Base-by-base conservation (phyloP, 2,888 invertebrate species). In the Strigamia transsilvanica region DNA sequence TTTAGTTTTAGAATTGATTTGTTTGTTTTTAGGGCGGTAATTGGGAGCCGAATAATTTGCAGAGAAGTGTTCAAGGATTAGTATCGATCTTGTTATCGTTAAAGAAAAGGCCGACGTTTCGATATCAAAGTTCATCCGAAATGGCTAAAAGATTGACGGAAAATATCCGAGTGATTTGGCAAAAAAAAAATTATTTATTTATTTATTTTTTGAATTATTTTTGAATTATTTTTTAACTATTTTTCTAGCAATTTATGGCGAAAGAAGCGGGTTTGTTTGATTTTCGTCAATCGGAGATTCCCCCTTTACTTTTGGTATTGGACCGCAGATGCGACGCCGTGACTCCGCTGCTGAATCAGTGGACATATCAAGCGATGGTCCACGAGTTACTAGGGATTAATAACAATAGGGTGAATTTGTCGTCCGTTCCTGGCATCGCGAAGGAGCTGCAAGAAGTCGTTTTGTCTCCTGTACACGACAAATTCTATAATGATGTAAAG, bases 351-450 rank as follows among this genome's bases (percentile, higher is more conserved):
- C 89, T 99, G 41, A 97, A 95, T 88, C 95, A 95, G 91, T 99
- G 99, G 99, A 99, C 99, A 0, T 99, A 99, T 89, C 99, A 99
- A 88, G 99, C 99, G 1, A 99, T 99, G 99, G 97, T 99, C 12
- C 99, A 99, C 88, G 99, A 99, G 88, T 89, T 99, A 81, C 89
- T 99, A 66, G 93, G 93, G 0, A 97, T 99, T 84, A 93, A 93
- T 86, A 98, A 97, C 88, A 97, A 98, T 89, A 92, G 98, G 83
- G 98, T 99, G 34, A 95, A 93, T 87, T 91, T 99, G 84, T 93
- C 95, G 0, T 91, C 93, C 84, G 91, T 96, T 34, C 93, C 94
- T 15, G 95, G 94, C 77, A 93, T 97, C 84, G 92, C 93, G 23
- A 94, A 95, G 88, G 98, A 98, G 86, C 91, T 97, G 84, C 92